Evolutionary conservation across 2,888 invertebrate species (phyloP).

Genomic region (Autographa pulchrina): DNA sequence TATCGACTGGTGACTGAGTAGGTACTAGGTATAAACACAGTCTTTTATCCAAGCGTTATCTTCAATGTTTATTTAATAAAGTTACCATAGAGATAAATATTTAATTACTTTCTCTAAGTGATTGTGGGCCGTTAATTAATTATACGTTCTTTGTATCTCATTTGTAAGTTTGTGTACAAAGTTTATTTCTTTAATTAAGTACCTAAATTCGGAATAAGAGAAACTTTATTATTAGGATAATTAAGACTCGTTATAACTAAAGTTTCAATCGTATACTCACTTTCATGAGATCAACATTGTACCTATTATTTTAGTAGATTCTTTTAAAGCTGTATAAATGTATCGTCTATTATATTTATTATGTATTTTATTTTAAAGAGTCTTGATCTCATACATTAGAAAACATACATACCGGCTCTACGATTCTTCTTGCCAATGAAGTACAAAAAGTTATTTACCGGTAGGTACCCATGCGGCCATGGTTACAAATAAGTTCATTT

Average conservation of each 20-base stretch:
- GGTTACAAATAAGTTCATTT: too few relatives aligned
- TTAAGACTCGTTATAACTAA: neutral
- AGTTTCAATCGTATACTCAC: neutral
- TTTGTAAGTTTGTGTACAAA: neutral
- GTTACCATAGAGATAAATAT: neutral
- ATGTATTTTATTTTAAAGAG: too few relatives aligned
- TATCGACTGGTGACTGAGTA: neutral
- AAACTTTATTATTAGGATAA: neutral
- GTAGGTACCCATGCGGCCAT: too few relatives aligned
- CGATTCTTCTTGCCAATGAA: too few relatives aligned
- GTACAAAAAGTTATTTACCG: too few relatives aligned
- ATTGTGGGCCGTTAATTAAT: neutral
- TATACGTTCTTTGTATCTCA: conserved; percentile 1
- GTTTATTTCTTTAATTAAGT: neutral
- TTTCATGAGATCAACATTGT: neutral
- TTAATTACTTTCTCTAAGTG: conserved; percentile 8
- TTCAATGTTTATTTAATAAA: neutral
- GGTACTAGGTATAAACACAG: neutral
- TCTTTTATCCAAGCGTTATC: neutral
- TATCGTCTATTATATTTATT: too few relatives aligned
- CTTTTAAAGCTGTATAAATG: too few relatives aligned
- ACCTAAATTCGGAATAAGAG: neutral
- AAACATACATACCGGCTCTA: too few relatives aligned
- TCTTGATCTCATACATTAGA: too few relatives aligned
- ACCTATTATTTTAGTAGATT: neutral